Evolutionary conservation across 2,888 invertebrate species (phyloP).

Genomic region (Eristalis intricaria): DNA sequence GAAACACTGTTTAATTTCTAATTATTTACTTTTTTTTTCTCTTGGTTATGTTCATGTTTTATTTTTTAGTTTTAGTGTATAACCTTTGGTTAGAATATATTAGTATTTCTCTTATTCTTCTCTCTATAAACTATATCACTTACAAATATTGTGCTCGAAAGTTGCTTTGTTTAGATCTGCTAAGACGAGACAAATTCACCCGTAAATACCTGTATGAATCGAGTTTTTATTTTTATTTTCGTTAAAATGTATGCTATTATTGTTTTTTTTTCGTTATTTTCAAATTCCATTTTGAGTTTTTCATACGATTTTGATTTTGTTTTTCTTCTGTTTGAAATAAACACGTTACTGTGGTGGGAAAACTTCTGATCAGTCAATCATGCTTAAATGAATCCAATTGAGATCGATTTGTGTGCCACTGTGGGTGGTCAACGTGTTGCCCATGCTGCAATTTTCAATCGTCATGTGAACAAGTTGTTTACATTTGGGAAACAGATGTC

Average conservation of each 20-base stretch:
- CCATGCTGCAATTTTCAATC: no score
- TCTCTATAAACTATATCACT: constrained; percentile 32
- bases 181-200: constrained; percentile 46
- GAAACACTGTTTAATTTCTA: constrained; percentile 23
- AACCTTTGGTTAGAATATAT: constrained; percentile 18
- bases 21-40: neutral
- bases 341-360: neutral
- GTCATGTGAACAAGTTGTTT: no score
- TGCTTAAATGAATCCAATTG: no score
- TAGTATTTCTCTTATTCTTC: constrained; percentile 9
- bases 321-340: neutral
- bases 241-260: neutral
- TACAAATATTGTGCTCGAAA: constrained; percentile 70
- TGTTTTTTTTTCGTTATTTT: neutral
- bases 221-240: constrained; percentile 1
- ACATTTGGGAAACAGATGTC: no score
- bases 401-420: no score
- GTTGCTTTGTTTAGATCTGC: constrained; percentile 68
- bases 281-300: constrained; percentile 4
- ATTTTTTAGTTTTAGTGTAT: constrained; percentile 31
- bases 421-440: no score
- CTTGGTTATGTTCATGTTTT: constrained; percentile 18
- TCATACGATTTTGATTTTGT: neutral
- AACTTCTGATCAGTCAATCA: neutral
- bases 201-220: constrained; percentile 13